Evolutionary conservation across 2,797 vertebrate genomes (phyloP).

Genomic region (Sebastes paucispinis): DNA sequence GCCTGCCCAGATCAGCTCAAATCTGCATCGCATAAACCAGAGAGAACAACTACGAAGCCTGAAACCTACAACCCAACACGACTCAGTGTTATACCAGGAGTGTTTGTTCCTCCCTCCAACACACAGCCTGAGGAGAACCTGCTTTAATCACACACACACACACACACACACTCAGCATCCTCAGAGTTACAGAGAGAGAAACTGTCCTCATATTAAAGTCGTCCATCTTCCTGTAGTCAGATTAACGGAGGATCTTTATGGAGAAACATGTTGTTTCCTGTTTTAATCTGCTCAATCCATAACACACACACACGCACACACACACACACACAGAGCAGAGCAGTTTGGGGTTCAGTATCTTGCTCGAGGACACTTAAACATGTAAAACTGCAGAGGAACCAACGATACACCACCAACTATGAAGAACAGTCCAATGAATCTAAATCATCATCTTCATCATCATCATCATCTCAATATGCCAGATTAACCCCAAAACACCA

Average conservation of each 20-base stretch:
- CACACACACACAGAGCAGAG: background rate
- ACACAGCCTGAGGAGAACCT: slow-evolving; percentile 18
- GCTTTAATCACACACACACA: slow-evolving; percentile 26
- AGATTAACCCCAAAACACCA: background rate
- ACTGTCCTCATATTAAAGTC: slow-evolving; percentile 29
- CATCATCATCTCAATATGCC: background rate
- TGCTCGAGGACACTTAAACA: too few species aligned
- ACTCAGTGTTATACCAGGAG: background rate
- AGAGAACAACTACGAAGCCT: too few species aligned
- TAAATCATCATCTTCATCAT: background rate
- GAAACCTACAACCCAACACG: background rate
- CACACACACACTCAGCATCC: too few species aligned
- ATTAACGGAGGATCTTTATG: background rate
- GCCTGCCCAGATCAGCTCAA: slow-evolving; percentile 24
- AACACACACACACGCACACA: too few species aligned
- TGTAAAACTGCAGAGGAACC: too few species aligned
- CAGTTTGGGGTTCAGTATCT: too few species aligned
- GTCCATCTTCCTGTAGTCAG: slow-evolving; percentile 22
- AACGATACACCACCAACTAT: background rate
- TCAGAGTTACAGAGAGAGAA: slow-evolving; percentile 6
- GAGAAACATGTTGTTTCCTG: slow-evolving; percentile 24
- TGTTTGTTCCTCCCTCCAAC: slow-evolving; percentile 5
- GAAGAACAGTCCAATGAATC: background rate
- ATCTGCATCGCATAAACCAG: slow-evolving; percentile 20
- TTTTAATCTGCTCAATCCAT: slow-evolving; percentile 5